Conservation (phyloP, 2,888 invertebrate genomes). For the Rhodophaea formosa region DNA sequence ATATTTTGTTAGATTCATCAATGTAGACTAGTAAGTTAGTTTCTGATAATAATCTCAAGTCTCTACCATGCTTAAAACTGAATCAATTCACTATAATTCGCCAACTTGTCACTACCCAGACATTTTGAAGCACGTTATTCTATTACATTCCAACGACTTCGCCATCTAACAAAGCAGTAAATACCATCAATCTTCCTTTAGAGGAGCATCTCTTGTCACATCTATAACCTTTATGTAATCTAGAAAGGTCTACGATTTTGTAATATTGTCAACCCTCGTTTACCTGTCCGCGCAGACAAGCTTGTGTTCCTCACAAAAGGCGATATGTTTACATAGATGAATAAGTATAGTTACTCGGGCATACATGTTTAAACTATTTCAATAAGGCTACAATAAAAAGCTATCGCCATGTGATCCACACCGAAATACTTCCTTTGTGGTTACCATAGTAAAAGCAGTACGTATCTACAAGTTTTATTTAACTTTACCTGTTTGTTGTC, state of each 20-base stretch:
- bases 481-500: too few species aligned
- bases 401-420: too few species aligned
- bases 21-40: too few species aligned
- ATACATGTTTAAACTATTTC: constrained; percentile 1
- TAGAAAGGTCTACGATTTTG: constrained; percentile 9
- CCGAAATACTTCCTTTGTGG: too few species aligned
- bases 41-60: too few species aligned
- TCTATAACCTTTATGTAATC: constrained; percentile 6
- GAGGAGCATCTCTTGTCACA: background rate
- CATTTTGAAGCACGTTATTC: background rate
- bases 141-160: background rate
- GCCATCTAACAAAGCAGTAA: background rate
- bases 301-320: constrained; percentile 1
- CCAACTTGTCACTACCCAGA: background rate
- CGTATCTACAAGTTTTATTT: too few species aligned
- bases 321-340: constrained; percentile 5
- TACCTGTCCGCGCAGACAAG: constrained; percentile 8
- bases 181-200: constrained; percentile 1
- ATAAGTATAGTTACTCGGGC: background rate
- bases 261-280: constrained; percentile 27
- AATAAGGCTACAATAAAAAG: background rate
- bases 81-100: background rate
- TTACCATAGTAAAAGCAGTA: too few species aligned
- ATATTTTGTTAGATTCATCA: too few species aligned
- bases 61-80: background rate